Conservation (phyloP, 2,113 vertebrate genomes). For the Bubo scandiacus region DNA sequence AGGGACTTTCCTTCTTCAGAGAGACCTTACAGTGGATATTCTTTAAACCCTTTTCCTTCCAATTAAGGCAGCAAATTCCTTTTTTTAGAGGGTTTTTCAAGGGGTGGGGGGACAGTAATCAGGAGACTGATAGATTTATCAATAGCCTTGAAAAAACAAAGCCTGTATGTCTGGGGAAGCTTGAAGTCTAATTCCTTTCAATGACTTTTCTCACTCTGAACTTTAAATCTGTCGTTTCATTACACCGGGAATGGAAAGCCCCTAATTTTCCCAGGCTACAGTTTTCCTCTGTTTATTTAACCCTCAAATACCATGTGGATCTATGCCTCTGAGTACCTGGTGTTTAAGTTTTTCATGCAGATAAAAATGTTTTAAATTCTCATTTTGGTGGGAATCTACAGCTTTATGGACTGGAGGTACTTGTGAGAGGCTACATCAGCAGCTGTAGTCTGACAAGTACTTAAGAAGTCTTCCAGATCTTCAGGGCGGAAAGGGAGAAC, state of each 20-base stretch:
- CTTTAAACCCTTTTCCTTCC: constrained; percentile 43
- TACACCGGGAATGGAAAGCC: constrained; percentile 69
- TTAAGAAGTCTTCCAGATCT: neutral
- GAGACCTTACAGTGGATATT: constrained; percentile 41
- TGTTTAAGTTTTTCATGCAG: neutral
- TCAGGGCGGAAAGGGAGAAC: neutral
- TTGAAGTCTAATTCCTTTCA: constrained; percentile 61
- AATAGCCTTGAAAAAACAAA: constrained; percentile 65
- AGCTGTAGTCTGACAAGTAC: neutral
- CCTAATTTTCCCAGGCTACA: constrained; percentile 69
- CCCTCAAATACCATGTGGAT: constrained; percentile 26
- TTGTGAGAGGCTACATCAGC: neutral
- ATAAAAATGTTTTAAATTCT: neutral
- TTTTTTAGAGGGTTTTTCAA: neutral
- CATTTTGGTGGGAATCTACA: neutral
- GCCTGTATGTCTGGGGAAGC: constrained; percentile 42
- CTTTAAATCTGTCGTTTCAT: constrained; percentile 64
- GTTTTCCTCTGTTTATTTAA: constrained; percentile 51
- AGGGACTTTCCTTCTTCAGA: constrained; percentile 64
- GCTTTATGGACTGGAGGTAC: neutral
- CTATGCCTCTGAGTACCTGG: constrained; percentile 2
- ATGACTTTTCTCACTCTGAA: constrained; percentile 66
- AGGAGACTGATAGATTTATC: constrained; percentile 36
- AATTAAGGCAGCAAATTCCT: constrained; percentile 41
- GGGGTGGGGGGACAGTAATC: neutral